These are phyloP conservation scores for Neoaliturus tenellus DNA, from an alignment of 2,888 invertebrate genomes.

Conservation along the genomic window DNA sequence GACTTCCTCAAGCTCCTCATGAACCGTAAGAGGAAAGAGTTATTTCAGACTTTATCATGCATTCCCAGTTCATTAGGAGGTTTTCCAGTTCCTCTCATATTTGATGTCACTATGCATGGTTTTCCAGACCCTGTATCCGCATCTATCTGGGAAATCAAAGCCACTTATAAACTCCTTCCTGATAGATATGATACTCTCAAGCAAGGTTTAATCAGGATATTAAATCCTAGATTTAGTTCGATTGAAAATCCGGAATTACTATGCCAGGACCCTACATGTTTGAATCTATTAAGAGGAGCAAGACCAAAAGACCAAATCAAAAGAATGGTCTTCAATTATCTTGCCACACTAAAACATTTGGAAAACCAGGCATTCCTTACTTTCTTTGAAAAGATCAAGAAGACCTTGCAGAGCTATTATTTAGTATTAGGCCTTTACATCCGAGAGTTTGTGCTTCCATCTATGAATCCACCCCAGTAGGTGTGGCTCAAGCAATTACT, in stretches of 20 bases:
- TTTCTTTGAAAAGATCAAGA: background rate
- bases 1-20: too few relatives aligned
- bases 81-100: too few relatives aligned
- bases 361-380: background rate
- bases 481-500: background rate
- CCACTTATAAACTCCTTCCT: background rate
- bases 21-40: too few relatives aligned
- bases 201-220: background rate
- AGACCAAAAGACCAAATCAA: background rate
- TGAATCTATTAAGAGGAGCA: background rate
- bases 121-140: slow-evolving; percentile 16
- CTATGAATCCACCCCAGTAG: background rate
- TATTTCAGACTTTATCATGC: too few relatives aligned
- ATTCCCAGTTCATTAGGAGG: too few relatives aligned
- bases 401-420: background rate
- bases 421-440: background rate
- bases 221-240: background rate
- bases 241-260: background rate
- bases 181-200: background rate
- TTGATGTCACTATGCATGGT: slow-evolving; percentile 15
- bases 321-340: background rate
- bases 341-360: background rate
- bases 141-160: background rate
- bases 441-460: background rate
- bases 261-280: background rate